A percentile compares a stretch with the other conserved stretches of the same genome.
phyloP scores from a whole-genome alignment of 2,888 invertebrate genomes.

The Agrilus mali region DNA sequence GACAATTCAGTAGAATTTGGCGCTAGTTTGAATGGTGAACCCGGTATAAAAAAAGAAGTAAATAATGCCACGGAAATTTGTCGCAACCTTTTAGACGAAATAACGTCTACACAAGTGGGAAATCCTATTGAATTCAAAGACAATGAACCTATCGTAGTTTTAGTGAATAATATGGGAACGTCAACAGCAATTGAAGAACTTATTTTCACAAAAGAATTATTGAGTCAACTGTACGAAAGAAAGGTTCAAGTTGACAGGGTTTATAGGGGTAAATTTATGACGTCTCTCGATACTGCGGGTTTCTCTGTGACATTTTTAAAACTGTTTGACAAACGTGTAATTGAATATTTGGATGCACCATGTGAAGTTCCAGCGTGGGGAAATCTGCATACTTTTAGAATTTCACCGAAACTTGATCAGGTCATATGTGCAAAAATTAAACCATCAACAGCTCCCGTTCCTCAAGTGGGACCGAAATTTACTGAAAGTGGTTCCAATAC shows the following conservation, averaged over 20 bases:
- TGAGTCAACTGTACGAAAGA: slow-evolving; percentile 19
- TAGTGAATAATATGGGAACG: slow-evolving; percentile 65
- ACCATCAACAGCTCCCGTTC: not conserved
- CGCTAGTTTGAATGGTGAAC: slow-evolving; percentile 44
- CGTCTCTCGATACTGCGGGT: slow-evolving; percentile 68
- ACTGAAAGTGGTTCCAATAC: slow-evolving; percentile 20
- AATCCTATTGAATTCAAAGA: slow-evolving; percentile 16
- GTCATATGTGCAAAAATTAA: slow-evolving; percentile 3
- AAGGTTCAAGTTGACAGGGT: slow-evolving; percentile 18
- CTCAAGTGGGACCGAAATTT: slow-evolving; percentile 25
- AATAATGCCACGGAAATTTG: slow-evolving; percentile 37
- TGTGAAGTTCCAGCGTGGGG: slow-evolving; percentile 47
- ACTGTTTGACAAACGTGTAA: slow-evolving; percentile 35
- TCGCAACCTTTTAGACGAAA: slow-evolving; percentile 36
- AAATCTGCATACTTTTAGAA: not conserved
- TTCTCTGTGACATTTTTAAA: slow-evolving; percentile 60
- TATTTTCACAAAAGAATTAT: slow-evolving; percentile 35
- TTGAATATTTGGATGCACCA: slow-evolving; percentile 44
- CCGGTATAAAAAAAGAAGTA: slow-evolving; percentile 37
- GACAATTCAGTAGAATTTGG: slow-evolving; percentile 49
- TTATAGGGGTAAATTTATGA: slow-evolving; percentile 44
- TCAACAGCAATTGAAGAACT: slow-evolving; percentile 65
- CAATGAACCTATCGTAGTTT: slow-evolving; percentile 39
- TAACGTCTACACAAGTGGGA: slow-evolving; percentile 5
- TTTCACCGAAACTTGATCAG: not conserved